Base-by-base conservation (phyloP, 1,140 invertebrate species). In the Papilio polytes region DNA sequence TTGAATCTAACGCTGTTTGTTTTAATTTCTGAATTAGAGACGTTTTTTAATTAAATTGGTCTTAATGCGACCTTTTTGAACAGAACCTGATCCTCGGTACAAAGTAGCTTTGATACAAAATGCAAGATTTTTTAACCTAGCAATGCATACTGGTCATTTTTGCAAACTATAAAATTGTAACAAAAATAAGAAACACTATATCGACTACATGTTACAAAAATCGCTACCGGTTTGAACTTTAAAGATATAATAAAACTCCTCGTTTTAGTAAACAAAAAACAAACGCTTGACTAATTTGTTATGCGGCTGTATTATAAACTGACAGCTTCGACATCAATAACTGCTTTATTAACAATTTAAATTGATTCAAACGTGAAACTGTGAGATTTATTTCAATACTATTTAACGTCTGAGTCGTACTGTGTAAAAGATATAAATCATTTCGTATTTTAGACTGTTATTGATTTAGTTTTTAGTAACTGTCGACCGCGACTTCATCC, bases 331-430 rank as follows among this genome's bases (percentile, higher is more conserved):
- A 41, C 80, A 81, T 78, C 80, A 59, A 80, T 82, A 80, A 74
- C 74, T 74, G 51, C 81, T 84, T 84, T 84, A 82, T 82, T 82
- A 81, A 82, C 76, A 74, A 80, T 81, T 76, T 81, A 78, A 77
- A 82, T 84, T 82, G 81, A 84, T 84, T 82, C 82, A 77, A 79
- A 84, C 80, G 77, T 70, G 26, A 70, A 36, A 70, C 51, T 56
- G 51, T 78, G 77, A 82, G 72, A 82, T 73, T 66, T 70, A 66
- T 80, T 70, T 70, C 26, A 36, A 70, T 15, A 70, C 3, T 70
- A 36, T 36, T 70, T 70, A 70, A 70, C 59, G 59, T 66, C 63
- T 70, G 12, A 31, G 22, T 70, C 3, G 22, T 15, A 15, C 4
- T 31, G 13, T 70, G 63, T 36, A 70, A 70, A 15, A 70, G 12